These are phyloP conservation scores for Glossophaga mutica DNA, from an alignment of 2,797 vertebrate genomes.

Conservation along the genomic window DNA sequence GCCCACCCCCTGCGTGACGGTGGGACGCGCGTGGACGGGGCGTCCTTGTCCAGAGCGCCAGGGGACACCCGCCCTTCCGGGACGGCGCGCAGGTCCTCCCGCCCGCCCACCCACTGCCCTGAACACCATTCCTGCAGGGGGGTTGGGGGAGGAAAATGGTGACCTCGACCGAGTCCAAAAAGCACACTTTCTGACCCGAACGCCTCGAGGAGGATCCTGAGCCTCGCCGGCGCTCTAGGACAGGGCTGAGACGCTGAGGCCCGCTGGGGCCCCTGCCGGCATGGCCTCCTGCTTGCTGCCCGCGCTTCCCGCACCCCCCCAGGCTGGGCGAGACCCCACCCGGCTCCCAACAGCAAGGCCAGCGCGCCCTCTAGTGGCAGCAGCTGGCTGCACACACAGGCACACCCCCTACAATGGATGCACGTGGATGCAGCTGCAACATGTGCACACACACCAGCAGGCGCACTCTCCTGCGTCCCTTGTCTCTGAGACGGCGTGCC, in stretches of 20 bases:
- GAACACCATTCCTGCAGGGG: background rate
- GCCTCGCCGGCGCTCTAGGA: fast-evolving
- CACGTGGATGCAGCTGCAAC: no score
- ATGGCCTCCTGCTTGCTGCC: background rate
- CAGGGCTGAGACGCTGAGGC: background rate
- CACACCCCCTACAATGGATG: no score
- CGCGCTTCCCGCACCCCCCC: background rate
- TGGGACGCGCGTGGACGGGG: fast-evolving
- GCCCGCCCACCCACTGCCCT: no score
- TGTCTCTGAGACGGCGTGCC: background rate
- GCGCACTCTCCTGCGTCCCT: fast-evolving
- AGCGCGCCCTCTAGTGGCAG: background rate
- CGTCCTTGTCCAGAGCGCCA: fast-evolving
- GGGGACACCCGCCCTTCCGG: fast-evolving
- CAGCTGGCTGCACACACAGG: background rate
- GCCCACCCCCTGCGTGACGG: background rate
- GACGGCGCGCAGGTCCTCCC: fast-evolving
- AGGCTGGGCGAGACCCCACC: background rate
- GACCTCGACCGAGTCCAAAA: fast-evolving
- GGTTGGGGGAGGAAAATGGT: background rate
- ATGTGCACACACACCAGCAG: no score
- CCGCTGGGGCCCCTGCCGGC: background rate
- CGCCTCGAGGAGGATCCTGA: background rate
- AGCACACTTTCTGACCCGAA: background rate
- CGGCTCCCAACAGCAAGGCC: background rate